Conservation (phyloP, 2,113 vertebrate genomes). For the Alosa alosa region DNA sequence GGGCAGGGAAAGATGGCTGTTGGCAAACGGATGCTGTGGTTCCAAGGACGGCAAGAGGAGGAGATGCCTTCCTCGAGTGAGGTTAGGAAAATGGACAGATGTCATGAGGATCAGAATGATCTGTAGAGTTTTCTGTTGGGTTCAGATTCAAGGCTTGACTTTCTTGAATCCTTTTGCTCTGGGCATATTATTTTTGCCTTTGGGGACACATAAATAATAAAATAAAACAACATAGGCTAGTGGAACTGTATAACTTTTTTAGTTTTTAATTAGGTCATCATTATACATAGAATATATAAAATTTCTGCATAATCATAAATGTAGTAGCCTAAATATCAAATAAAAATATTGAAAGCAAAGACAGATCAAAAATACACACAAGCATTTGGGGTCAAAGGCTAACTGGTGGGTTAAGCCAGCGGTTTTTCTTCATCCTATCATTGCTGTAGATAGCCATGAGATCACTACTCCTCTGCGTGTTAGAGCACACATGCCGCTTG, state of each 20-base stretch:
- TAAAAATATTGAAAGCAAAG: not conserved
- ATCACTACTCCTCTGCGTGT: slow-evolving; percentile 60
- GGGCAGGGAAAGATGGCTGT: not conserved
- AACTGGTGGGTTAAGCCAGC: not conserved
- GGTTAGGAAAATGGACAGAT: not conserved
- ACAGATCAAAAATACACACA: not conserved
- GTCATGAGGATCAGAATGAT: not conserved
- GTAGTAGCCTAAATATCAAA: not conserved
- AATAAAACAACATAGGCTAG: too few species aligned
- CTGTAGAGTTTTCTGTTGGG: not conserved
- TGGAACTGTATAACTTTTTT: too few species aligned
- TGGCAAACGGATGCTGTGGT: not conserved
- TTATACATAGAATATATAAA: too few species aligned
- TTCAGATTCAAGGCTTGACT: too few species aligned
- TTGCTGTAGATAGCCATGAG: slow-evolving; percentile 64
- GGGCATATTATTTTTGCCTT: too few species aligned
- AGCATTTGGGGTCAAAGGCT: not conserved
- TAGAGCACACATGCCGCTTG: slow-evolving; percentile 49
- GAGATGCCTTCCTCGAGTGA: not conserved
- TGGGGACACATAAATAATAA: too few species aligned
- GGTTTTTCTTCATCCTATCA: slow-evolving; percentile 42
- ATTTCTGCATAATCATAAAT: too few species aligned
- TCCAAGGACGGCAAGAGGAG: not conserved
- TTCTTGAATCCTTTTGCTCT: too few species aligned
- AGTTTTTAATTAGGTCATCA: too few species aligned